Conservation (phyloP, 2,113 vertebrate genomes). For the Erinaceus europaeus region DNA sequence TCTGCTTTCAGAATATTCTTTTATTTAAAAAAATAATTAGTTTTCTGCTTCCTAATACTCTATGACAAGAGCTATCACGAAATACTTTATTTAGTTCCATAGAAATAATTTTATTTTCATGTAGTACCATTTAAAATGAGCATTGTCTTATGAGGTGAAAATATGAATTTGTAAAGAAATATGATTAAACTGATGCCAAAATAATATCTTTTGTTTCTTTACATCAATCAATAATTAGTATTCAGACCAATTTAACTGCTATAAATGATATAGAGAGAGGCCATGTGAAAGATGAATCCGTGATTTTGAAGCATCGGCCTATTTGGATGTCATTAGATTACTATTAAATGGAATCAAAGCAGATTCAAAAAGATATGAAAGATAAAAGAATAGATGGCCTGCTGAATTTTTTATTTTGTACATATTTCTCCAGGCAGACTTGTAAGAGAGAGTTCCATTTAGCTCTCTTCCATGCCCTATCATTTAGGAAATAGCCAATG, state of each 20-base stretch:
- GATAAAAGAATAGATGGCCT: neutral
- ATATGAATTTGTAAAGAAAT: neutral
- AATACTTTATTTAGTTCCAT: neutral
- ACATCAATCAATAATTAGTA: neutral
- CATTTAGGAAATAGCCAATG: neutral
- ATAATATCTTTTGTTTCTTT: neutral
- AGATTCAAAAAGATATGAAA: conserved; percentile 6
- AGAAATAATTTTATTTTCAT: conserved; percentile 15
- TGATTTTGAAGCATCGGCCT: neutral
- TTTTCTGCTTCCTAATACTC: neutral
- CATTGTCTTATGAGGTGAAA: neutral
- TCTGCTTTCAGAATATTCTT: neutral
- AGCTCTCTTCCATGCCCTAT: neutral
- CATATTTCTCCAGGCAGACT: neutral
- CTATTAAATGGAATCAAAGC: conserved; percentile 23
- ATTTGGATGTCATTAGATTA: neutral
- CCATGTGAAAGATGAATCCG: neutral
- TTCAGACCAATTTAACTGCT: neutral
- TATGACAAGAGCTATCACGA: neutral
- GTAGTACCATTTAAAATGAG: neutral
- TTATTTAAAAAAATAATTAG: neutral
- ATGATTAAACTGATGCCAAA: neutral
- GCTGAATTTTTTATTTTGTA: neutral
- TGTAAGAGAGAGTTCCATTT: neutral
- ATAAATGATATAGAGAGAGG: neutral